Evolutionary conservation across 2,797 vertebrate genomes (phyloP).

Genomic region (Staurois parvus): DNA sequence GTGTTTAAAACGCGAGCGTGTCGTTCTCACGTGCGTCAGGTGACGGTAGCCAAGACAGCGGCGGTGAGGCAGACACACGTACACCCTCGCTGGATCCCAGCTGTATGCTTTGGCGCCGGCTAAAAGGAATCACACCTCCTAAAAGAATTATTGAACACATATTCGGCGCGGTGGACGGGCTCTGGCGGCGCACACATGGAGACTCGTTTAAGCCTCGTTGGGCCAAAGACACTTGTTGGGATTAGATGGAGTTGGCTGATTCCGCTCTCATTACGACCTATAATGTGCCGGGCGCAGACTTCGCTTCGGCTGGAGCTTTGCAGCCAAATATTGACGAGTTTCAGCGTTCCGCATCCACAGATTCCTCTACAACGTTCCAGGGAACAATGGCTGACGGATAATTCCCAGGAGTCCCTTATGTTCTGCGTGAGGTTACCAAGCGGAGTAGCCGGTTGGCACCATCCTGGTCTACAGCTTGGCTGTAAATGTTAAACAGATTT

Average conservation of each 20-base stretch:
- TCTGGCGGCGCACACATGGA: constrained; percentile 56
- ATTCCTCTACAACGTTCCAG: constrained; percentile 20
- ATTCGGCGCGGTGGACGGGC: constrained; percentile 12
- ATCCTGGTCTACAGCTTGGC: constrained; percentile 7
- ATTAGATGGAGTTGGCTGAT: constrained; percentile 52
- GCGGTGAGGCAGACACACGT: constrained; percentile 54
- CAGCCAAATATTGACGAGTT: constrained; percentile 43
- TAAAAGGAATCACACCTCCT: constrained; percentile 41
- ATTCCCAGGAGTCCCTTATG: constrained; percentile 44
- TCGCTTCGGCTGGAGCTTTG: constrained; percentile 32
- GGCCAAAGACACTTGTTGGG: constrained; percentile 59
- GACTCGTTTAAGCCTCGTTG: constrained; percentile 64
- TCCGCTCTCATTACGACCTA: constrained; percentile 51
- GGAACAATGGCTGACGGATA: constrained; percentile 42
- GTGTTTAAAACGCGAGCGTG: constrained; percentile 11
- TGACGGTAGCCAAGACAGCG: constrained; percentile 19
- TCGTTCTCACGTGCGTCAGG: constrained; percentile 43
- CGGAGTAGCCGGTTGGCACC: constrained; percentile 56
- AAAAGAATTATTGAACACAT: constrained; percentile 62
- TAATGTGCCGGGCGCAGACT: constrained; percentile 38
- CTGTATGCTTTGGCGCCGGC: constrained; percentile 58
- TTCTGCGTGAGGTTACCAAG: constrained; percentile 11
- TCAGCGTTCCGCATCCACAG: constrained; percentile 20
- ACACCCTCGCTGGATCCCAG: constrained; percentile 45
- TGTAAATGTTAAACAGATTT: constrained; percentile 3